These are phyloP conservation scores for Drosophila lacicola DNA, from an alignment of 2,888 invertebrate species.

Conservation along the genomic window DNA sequence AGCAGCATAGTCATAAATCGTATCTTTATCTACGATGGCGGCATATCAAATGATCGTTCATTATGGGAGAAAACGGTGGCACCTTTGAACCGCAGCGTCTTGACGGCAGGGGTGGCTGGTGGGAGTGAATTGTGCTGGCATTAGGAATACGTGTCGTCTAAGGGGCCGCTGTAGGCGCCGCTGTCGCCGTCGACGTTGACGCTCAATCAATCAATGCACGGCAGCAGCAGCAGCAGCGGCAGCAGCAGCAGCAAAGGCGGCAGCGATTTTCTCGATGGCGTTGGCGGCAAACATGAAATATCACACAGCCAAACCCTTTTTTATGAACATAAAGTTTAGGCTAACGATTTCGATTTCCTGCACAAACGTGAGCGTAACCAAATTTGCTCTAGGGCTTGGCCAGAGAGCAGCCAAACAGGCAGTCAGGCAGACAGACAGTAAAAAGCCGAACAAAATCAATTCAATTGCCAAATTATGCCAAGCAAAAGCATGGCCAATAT, in stretches of 20 bases:
- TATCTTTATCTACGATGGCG: conserved; percentile 46
- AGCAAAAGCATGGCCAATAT: conserved; percentile 66
- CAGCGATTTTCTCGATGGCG: conserved; percentile 54
- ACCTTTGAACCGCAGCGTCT: conserved; percentile 70
- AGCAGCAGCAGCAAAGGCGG: conserved; percentile 20
- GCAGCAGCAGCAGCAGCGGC: conserved; percentile 41
- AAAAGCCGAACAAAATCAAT: conserved; percentile 59
- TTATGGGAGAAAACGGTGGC: conserved; percentile 65
- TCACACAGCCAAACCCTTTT: conserved; percentile 77
- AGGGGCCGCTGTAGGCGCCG: conserved; percentile 56
- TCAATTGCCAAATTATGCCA: conserved; percentile 79
- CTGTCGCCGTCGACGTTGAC: conserved; percentile 38
- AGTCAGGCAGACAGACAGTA: conserved; percentile 10
- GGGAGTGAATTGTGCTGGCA: conserved; percentile 18
- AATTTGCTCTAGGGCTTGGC: conserved; percentile 78
- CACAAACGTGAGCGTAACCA: conserved; percentile 81
- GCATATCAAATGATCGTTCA: conserved; percentile 69
- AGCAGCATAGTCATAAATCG: conserved; percentile 51
- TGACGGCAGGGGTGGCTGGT: conserved; percentile 5
- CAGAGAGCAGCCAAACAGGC: conserved; percentile 25
- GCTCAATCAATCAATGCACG: conserved; percentile 71
- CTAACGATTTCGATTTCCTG: conserved; percentile 72
- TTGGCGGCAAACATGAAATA: conserved; percentile 79
- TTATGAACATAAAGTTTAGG: conserved; percentile 67
- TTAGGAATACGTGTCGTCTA: conserved; percentile 59